phyloP scores from a whole-genome alignment of 2,113 vertebrate species.

The Clarias gariepinus region DNA sequence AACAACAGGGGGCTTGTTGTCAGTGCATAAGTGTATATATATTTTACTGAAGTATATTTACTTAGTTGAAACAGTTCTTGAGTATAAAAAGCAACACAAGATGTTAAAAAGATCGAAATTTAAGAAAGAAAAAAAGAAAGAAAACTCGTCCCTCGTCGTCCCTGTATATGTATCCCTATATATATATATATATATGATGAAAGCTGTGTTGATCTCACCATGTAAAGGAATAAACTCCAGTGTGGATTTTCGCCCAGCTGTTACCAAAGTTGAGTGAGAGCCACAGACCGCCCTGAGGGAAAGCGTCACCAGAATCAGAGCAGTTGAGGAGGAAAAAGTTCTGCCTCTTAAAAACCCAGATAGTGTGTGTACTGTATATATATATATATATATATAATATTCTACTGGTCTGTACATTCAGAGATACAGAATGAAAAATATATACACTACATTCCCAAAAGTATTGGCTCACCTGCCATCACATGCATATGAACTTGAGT shows the following conservation, averaged over 20 bases:
- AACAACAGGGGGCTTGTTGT: too few relatives aligned
- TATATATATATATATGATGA: background rate
- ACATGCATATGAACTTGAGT: too few relatives aligned
- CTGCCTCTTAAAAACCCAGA: background rate
- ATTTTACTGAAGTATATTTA: too few relatives aligned
- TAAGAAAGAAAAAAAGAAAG: background rate
- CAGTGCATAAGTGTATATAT: too few relatives aligned
- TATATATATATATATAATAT: too few relatives aligned
- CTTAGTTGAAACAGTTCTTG: too few relatives aligned
- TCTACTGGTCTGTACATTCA: background rate
- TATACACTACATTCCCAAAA: too few relatives aligned
- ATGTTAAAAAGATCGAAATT: background rate
- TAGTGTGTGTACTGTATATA: background rate
- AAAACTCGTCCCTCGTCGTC: background rate
- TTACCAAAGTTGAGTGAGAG: conserved; percentile 76
- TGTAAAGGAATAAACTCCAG: conserved; percentile 73
- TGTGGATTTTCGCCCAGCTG: conserved; percentile 72
- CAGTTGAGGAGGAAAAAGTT: background rate
- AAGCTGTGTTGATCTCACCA: conserved; percentile 67
- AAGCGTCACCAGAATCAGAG: background rate
- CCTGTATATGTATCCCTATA: too few relatives aligned
- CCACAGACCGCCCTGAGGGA: conserved; percentile 72
- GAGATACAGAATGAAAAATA: background rate
- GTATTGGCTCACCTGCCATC: too few relatives aligned
- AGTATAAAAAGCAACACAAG: background rate